Base-by-base conservation (phyloP, 2,797 vertebrate genomes). In the Halcyon chelicuti region DNA sequence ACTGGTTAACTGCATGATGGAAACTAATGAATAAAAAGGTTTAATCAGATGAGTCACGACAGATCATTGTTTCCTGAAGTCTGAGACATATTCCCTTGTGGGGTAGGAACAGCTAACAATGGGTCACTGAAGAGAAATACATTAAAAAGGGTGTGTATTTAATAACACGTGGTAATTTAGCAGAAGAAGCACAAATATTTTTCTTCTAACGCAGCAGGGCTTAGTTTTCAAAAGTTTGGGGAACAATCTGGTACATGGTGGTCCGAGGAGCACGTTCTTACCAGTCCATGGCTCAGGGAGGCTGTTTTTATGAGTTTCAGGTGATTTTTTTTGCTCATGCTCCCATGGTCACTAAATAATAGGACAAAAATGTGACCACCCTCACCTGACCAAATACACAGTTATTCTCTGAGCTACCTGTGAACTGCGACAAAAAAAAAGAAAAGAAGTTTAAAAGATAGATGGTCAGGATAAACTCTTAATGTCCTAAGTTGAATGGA, bases 41-140 rank as follows among this genome's bases (percentile, higher is more conserved):
- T 88, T 79, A 63, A 86, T 63, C 60, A 94, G 35, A 88, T 88
- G 93, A 94, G 44, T 93, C 75, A 90, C 33, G 81, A 70, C 14
- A 73, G 47, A 76, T 90, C 47, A 86, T 63, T 88, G 66, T 86
- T 95, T 94, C 85, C 85, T 83, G 20, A 88, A 72, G 82, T 73
- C 82, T 91, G 74, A 91, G 73, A 55, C 39, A 66, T 52, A 78
- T 47, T 46, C 73, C 72, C 68, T 73, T 67, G 62, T 20, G 39
- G 29, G 55, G 18, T 47, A 70, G 46, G 66, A 80, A 94, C 60
- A 86, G 33, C 58, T 86, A 81, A 81, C 73, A 88, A 60, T 57
- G 70, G 94, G 44, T 81, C 77, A 88, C 39, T 58, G 76, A 76
- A 79, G 33, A 90, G 35, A 29, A 86, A 70, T 70, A 37, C 33